phyloP scores from a whole-genome alignment of 2,888 invertebrate genomes.

The Vandiemenella viatica region DNA sequence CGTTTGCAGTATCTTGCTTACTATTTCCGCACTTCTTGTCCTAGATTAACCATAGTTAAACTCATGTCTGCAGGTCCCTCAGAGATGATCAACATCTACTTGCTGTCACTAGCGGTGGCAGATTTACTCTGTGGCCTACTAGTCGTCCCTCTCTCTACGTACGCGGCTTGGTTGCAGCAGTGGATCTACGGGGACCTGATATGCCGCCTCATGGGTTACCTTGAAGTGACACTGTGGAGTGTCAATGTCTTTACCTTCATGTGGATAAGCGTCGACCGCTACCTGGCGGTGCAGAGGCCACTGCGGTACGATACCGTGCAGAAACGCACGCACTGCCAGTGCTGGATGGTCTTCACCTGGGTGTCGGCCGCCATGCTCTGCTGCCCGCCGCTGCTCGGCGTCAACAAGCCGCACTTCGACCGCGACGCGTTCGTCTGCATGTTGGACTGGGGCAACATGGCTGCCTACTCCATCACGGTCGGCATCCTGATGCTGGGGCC shows the following conservation, averaged over 20 bases:
- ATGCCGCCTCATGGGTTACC: constrained; percentile 82
- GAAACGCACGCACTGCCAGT: constrained; percentile 55
- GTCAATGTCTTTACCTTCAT: constrained; percentile 90
- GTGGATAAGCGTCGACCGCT: constrained; percentile 93
- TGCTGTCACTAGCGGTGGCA: constrained; percentile 83
- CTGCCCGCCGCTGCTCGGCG: constrained; percentile 83
- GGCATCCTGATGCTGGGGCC: constrained; percentile 84
- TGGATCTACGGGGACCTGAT: constrained; percentile 76
- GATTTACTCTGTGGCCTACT: constrained; percentile 81
- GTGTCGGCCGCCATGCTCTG: constrained; percentile 88
- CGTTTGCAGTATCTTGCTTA: too few relatives aligned
- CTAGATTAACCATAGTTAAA: too few relatives aligned
- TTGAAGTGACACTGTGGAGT: constrained; percentile 87
- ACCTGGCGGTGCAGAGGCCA: constrained; percentile 73
- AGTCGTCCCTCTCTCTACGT: constrained; percentile 85
- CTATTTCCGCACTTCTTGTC: too few relatives aligned
- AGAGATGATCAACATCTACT: constrained; percentile 90
- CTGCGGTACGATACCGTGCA: constrained; percentile 88
- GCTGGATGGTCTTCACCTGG: constrained; percentile 98
- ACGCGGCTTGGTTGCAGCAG: constrained; percentile 58
- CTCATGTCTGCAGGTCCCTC: constrained; percentile 71
- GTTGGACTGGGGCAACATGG: constrained; percentile 91
- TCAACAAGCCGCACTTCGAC: constrained; percentile 73
- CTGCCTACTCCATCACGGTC: constrained; percentile 85
- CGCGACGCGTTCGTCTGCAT: constrained; percentile 82